Evolutionary conservation across 2,888 invertebrate genomes (phyloP).

Genomic region (Andrena haemorrhoa): DNA sequence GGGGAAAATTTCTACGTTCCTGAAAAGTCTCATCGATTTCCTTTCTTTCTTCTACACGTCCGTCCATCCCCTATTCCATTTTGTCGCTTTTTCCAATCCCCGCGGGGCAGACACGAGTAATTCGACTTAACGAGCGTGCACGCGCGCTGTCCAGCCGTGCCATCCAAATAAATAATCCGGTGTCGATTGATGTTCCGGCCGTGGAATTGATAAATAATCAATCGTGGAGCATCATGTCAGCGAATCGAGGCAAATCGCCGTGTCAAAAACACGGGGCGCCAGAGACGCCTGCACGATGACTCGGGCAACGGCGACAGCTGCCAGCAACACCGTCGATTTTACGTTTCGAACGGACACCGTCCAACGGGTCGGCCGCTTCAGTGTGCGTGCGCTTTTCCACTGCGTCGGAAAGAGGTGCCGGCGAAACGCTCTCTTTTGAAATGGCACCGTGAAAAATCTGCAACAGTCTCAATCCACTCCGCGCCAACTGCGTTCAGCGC

Average conservation of each 20-base stretch:
- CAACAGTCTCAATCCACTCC: neutral
- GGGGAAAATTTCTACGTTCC: neutral
- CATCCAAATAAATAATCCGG: slow-evolving; percentile 53
- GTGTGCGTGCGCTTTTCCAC: slow-evolving; percentile 49
- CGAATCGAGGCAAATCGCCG: slow-evolving; percentile 61
- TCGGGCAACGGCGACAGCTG: slow-evolving; percentile 71
- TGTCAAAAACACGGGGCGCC: slow-evolving; percentile 72
- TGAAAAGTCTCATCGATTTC: neutral
- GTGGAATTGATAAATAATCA: slow-evolving; percentile 70
- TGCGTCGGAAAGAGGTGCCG: slow-evolving; percentile 33
- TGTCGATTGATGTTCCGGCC: slow-evolving; percentile 55
- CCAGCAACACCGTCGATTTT: slow-evolving; percentile 71
- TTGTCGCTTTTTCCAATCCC: neutral
- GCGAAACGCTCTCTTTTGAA: neutral
- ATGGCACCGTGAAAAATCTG: neutral
- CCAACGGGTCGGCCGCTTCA: slow-evolving; percentile 26
- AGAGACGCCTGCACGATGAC: slow-evolving; percentile 51
- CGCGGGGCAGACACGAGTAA: slow-evolving; percentile 5
- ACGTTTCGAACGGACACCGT: slow-evolving; percentile 58
- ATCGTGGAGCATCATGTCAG: slow-evolving; percentile 62
- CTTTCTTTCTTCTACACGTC: neutral
- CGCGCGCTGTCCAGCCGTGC: neutral
- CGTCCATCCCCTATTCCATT: neutral
- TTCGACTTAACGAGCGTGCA: slow-evolving; percentile 16
- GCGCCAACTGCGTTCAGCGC: neutral